phyloP scores from a whole-genome alignment of 2,113 vertebrate species.

The Nettapus auritus region DNA sequence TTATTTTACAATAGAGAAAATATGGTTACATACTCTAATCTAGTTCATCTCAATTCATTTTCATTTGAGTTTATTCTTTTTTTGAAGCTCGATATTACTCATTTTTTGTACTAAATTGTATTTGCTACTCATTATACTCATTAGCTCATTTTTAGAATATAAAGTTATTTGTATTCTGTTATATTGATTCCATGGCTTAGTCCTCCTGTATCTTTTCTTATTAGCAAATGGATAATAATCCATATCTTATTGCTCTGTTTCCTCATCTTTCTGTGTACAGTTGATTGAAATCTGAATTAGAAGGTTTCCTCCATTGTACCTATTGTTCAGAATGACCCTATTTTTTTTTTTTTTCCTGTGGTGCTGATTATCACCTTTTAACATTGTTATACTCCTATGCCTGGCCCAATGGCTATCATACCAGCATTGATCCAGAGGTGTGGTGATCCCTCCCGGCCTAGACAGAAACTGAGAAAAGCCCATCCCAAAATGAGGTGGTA shows the following conservation, averaged over 20 bases:
- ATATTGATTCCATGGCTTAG: neutral
- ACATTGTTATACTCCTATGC: neutral
- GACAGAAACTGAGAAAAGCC: neutral
- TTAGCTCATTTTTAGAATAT: neutral
- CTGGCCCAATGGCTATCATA: neutral
- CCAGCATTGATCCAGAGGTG: neutral
- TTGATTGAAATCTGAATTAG: neutral
- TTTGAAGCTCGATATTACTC: neutral
- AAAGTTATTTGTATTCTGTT: neutral
- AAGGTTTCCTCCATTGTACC: neutral
- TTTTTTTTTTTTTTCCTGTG: neutral
- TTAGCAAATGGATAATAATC: neutral
- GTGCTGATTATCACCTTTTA: neutral
- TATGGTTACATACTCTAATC: neutral
- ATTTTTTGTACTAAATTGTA: neutral
- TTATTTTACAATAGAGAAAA: neutral
- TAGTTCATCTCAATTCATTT: neutral
- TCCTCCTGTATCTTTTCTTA: neutral
- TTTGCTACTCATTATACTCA: neutral
- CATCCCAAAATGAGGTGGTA: neutral
- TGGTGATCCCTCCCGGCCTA: neutral
- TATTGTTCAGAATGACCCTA: neutral
- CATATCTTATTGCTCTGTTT: rapidly evolving
- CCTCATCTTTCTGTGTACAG: neutral
- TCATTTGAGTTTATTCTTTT: neutral